phyloP scores from a whole-genome alignment of 2,113 vertebrate species.

The Butorides virescens region DNA sequence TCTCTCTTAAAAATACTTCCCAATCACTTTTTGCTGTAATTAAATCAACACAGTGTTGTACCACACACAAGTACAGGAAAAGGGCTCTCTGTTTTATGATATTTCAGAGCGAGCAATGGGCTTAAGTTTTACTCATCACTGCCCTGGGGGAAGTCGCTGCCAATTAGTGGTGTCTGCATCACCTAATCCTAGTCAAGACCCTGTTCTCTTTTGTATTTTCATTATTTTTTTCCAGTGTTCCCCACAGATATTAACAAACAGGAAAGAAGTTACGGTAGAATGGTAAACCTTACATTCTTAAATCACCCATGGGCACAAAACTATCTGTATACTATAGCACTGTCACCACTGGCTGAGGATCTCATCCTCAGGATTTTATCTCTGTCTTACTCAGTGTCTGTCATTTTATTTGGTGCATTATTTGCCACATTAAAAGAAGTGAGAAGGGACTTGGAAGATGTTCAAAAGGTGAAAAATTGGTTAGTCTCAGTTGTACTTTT shows the following conservation, averaged over 20 bases:
- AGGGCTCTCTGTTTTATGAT: neutral
- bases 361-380: neutral
- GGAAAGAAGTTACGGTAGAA: neutral
- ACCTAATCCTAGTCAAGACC: neutral
- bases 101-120: neutral
- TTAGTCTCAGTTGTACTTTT: constrained; percentile 22
- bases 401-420: neutral
- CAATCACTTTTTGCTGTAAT: constrained; percentile 45
- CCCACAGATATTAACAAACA: neutral
- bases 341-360: neutral
- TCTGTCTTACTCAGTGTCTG: neutral
- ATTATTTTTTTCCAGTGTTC: neutral
- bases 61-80: neutral
- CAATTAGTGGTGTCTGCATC: neutral
- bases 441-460: neutral
- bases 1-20: constrained; percentile 62
- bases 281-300: neutral
- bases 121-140: neutral
- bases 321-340: neutral
- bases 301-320: neutral
- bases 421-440: neutral
- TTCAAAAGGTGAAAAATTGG: constrained; percentile 26
- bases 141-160: neutral
- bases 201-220: neutral
- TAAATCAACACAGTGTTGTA: constrained; percentile 33